Evolutionary conservation across 2,888 invertebrate species (phyloP).

Genomic region (Drosophila buzzatii): DNA sequence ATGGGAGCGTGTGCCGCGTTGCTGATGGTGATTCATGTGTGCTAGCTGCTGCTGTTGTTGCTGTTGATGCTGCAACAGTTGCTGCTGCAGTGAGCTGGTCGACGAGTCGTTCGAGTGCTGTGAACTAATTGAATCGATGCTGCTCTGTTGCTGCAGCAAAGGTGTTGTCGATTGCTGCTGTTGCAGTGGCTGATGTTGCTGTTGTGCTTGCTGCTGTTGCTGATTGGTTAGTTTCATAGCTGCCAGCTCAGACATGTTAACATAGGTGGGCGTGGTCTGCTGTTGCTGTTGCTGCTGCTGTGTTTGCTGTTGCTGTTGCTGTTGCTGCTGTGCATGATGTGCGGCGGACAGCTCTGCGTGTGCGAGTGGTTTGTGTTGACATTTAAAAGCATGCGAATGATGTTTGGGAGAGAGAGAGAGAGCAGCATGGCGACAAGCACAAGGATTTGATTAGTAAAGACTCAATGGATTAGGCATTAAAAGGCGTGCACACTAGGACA

Average conservation of each 20-base stretch:
- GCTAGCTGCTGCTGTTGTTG: slow-evolving; percentile 47
- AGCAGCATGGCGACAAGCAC: slow-evolving; percentile 53
- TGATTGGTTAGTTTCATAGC: slow-evolving; percentile 89
- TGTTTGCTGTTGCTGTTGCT: slow-evolving; percentile 49
- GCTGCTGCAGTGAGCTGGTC: slow-evolving; percentile 67
- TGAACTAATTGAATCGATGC: slow-evolving; percentile 85
- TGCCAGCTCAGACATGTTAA: slow-evolving; percentile 96
- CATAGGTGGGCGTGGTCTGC: slow-evolving; percentile 91
- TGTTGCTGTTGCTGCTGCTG: slow-evolving; percentile 46
- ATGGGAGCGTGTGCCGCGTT: slow-evolving; percentile 76
- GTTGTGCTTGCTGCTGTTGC: slow-evolving; percentile 75
- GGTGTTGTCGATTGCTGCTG: slow-evolving; percentile 74
- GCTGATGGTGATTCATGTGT: slow-evolving; percentile 54
- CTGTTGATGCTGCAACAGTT: slow-evolving; percentile 56
- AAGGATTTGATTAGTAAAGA: slow-evolving; percentile 69
- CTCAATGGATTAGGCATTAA: slow-evolving; percentile 62
- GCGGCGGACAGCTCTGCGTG: slow-evolving; percentile 82
- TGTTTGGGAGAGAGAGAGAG: slow-evolving; percentile 35
- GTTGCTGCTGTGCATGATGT: slow-evolving; percentile 81
- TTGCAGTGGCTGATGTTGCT: slow-evolving; percentile 39
- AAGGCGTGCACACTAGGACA: slow-evolving; percentile 65
- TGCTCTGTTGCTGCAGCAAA: slow-evolving; percentile 86
- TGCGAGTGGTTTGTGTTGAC: slow-evolving; percentile 40
- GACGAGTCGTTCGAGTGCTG: slow-evolving; percentile 83
- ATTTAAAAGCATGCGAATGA: slow-evolving; percentile 64